A percentile compares a stretch with the other conserved stretches of the same genome.
Conservation (phyloP, 2,113 vertebrate species). For the Catharus minimus region DNA sequence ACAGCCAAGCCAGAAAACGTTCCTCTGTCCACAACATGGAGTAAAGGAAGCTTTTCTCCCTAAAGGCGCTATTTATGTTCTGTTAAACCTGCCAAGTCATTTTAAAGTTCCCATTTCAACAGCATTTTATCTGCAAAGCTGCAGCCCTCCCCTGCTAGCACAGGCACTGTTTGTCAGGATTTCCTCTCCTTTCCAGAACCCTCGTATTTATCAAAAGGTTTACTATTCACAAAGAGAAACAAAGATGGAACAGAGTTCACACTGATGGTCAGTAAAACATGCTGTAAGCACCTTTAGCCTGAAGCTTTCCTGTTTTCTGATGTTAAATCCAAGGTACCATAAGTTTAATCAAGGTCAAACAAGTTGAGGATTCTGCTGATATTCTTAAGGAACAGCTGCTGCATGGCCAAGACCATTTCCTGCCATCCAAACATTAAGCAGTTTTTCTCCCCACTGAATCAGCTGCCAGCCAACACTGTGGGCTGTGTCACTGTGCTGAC, state of each 20-base stretch:
- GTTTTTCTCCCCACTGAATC: background rate
- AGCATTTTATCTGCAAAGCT: conserved; percentile 16
- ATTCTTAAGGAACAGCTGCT: background rate
- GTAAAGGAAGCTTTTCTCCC: background rate
- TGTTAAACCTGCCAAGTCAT: background rate
- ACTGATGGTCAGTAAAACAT: background rate
- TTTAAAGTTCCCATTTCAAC: background rate
- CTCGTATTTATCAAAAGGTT: background rate
- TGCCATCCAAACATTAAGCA: background rate
- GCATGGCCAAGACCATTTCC: background rate
- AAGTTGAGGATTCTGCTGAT: background rate
- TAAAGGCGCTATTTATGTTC: background rate
- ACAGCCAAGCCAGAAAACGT: background rate
- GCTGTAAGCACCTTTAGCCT: background rate
- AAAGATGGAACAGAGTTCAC: background rate
- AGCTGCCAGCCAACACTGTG: background rate
- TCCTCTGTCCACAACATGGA: background rate
- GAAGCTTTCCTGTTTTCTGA: background rate
- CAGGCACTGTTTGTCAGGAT: conserved; percentile 32
- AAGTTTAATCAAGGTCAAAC: background rate
- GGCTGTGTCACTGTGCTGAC: background rate
- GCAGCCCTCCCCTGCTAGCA: background rate
- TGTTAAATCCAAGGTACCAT: background rate
- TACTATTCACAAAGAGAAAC: conserved; percentile 12
- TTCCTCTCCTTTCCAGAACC: conserved; percentile 34